phyloP scores from a whole-genome alignment of 2,888 invertebrate genomes.

The Thymelicus sylvestris region DNA sequence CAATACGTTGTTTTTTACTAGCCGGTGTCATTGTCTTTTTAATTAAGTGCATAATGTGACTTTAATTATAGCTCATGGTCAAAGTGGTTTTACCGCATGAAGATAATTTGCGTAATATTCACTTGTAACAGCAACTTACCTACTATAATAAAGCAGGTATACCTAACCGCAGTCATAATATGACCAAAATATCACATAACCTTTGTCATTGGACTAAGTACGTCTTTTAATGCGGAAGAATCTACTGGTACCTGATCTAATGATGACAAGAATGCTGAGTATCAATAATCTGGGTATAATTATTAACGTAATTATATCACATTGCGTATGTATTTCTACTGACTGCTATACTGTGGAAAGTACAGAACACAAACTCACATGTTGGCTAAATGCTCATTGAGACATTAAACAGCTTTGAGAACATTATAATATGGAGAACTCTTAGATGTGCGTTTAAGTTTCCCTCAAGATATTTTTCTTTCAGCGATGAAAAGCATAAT shows the following conservation, averaged over 20 bases:
- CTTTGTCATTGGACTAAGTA: not conserved
- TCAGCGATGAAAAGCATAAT: no score
- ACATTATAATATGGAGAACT: no score
- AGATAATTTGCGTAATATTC: not conserved
- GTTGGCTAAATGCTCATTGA: no score
- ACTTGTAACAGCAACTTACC: not conserved
- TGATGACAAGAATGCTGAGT: no score
- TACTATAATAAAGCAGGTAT: not conserved
- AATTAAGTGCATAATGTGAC: slow-evolving; percentile 15
- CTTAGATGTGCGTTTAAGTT: no score
- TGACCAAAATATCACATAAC: not conserved
- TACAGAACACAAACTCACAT: no score
- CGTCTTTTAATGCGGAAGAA: not conserved
- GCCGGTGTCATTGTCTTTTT: slow-evolving; percentile 48
- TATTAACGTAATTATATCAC: no score
- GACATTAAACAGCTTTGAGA: no score
- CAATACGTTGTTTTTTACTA: slow-evolving; percentile 74
- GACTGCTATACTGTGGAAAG: no score
- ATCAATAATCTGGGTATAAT: no score
- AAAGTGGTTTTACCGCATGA: slow-evolving; percentile 6
- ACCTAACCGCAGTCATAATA: not conserved
- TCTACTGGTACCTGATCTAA: not conserved
- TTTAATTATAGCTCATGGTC: slow-evolving; percentile 30
- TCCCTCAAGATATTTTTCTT: no score
- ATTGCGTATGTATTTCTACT: no score